phyloP scores from a whole-genome alignment of 1,140 invertebrate species.

The Eriosoma lanigerum region DNA sequence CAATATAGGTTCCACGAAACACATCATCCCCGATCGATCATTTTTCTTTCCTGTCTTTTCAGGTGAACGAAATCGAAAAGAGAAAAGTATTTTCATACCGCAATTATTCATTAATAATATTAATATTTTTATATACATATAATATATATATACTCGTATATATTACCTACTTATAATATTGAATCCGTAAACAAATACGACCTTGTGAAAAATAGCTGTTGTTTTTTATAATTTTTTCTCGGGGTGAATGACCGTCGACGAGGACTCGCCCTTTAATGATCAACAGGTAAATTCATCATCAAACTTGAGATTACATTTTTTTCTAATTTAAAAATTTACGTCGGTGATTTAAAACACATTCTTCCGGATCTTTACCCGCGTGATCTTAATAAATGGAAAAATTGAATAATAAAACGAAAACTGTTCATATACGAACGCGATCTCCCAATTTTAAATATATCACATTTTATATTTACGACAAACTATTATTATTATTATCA shows the following conservation, averaged over 20 bases:
- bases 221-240: conserved; percentile 44
- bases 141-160: too few relatives aligned
- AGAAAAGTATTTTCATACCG: background rate
- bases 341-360: conserved; percentile 44
- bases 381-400: conserved; percentile 12
- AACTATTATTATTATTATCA: too few relatives aligned
- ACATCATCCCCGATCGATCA: conserved; percentile 14
- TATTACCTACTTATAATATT: too few relatives aligned
- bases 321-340: background rate
- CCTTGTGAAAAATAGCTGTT: conserved; percentile 43
- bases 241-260: conserved; percentile 51
- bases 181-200: conserved; percentile 34
- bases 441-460: too few relatives aligned
- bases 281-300: conserved; percentile 49
- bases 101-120: too few relatives aligned
- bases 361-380: conserved; percentile 49
- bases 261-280: conserved; percentile 50
- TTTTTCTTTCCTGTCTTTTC: conserved; percentile 12
- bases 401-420: too few relatives aligned
- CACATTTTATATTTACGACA: too few relatives aligned
- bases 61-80: conserved; percentile 35
- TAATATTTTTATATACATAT: too few relatives aligned
- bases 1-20: conserved; percentile 7
- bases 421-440: background rate
- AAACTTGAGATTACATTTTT: conserved; percentile 32